These are phyloP conservation scores for Panurus biarmicus DNA, from an alignment of 2,113 vertebrate species.

Conservation along the genomic window DNA sequence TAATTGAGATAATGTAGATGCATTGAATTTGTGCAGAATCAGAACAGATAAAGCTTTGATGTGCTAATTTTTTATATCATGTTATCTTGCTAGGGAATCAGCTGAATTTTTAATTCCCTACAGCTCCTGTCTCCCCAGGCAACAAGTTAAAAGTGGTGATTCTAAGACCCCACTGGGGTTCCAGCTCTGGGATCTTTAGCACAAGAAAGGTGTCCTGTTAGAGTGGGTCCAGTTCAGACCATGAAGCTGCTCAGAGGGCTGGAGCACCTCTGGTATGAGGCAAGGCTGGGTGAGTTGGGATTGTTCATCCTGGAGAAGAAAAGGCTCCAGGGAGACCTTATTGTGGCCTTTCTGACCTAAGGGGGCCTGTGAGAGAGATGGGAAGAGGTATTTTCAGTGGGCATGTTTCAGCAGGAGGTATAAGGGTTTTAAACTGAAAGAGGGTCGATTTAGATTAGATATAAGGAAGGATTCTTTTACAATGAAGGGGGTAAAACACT, in stretches of 20 bases:
- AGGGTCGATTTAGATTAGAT: neutral
- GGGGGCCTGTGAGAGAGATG: neutral
- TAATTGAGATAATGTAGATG: neutral
- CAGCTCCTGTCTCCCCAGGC: neutral
- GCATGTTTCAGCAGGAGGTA: neutral
- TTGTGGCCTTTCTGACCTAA: neutral
- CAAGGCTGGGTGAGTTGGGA: fast-evolving
- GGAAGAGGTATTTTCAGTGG: neutral
- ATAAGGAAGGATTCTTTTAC: neutral
- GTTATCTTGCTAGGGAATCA: neutral
- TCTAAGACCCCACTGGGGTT: neutral
- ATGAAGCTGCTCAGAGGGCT: neutral
- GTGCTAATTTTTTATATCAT: neutral
- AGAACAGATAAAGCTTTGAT: neutral
- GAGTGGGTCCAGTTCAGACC: neutral
- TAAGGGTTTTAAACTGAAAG: neutral
- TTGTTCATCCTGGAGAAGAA: neutral
- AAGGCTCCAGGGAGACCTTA: neutral
- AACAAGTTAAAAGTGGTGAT: neutral
- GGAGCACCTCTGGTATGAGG: neutral
- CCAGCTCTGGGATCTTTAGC: neutral
- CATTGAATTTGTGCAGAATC: neutral
- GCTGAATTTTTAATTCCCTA: neutral
- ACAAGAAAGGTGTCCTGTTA: neutral
- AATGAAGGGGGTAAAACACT: neutral